phyloP scores from a whole-genome alignment of 2,113 vertebrate genomes.

The Etia nguti region DNA sequence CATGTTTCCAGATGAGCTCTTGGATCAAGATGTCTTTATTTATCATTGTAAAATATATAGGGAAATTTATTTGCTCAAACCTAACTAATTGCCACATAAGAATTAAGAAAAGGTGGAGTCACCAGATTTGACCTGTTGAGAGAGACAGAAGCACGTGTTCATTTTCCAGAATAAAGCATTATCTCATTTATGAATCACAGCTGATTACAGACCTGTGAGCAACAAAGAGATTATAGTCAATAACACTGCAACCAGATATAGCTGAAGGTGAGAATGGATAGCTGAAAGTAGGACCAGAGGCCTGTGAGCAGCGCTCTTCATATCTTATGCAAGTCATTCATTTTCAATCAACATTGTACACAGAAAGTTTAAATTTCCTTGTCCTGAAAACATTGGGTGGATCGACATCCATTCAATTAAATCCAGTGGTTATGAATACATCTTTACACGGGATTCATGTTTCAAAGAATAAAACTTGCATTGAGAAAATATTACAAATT shows the following conservation, averaged over 20 bases:
- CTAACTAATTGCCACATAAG: fast-evolving
- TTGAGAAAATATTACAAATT: background rate
- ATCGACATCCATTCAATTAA: background rate
- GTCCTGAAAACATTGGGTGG: background rate
- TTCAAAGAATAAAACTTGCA: background rate
- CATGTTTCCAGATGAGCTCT: constrained; percentile 11
- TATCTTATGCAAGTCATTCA: background rate
- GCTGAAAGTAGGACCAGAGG: background rate
- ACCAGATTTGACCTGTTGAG: background rate
- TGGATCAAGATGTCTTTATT: background rate
- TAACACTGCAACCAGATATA: background rate
- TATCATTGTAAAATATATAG: background rate
- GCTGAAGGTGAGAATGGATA: background rate
- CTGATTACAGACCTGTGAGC: background rate
- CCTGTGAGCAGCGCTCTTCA: fast-evolving
- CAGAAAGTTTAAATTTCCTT: background rate
- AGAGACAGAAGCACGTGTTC: background rate
- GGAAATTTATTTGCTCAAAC: background rate
- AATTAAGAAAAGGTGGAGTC: background rate
- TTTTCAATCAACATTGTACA: background rate
- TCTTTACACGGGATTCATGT: background rate
- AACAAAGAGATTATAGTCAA: background rate
- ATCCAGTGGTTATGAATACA: background rate
- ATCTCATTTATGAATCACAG: constrained; percentile 27
- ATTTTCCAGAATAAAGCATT: background rate